Evolutionary conservation across 1,140 invertebrate genomes (phyloP), one percentile per base, ranked within the genome.

Genomic region (Drosophila nikananu): DNA sequence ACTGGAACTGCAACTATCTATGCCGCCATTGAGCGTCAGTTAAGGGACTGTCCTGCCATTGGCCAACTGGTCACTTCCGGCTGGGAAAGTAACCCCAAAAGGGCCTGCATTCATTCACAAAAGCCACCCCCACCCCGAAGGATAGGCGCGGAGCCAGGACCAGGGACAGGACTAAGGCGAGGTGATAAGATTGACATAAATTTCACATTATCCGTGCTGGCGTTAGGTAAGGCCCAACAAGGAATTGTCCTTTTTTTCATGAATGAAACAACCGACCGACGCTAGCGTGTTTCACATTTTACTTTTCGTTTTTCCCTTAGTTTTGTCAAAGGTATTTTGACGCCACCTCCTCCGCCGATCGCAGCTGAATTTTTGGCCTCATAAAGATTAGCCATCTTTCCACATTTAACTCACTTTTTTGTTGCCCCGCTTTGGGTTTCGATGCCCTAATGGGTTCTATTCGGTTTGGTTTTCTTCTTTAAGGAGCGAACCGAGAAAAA

Each of bases 311-410:
- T 48, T 75, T 76, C 57, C 66, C 42, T 48, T 66, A 55, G 49
- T 55, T 89, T 70, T 73, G 70, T 73, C 67, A 48, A 77, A 83
- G 80, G 82, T 73, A 90, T 91, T 91, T 83, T 91, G 76, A 87
- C 87, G 87, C 87, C 83, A 90, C 72, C 70, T 75, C 21, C 66
- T 2, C 27, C 54, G 10, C 49, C 25, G 64, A 73, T 77, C 81
- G 81, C 76, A 81, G 76, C 82, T 83, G 83, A 80, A 81, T 86
- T 83, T 83, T 52, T 68, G 78, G 55, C 54, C 73, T 80, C 73
- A 77, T 80, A 91, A 89, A 91, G 89, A 91, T 91, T 84, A 91
- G 83, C 70, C 65, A 91, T 91, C 83, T 87, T 91, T 91, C 83
- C 80, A 84, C 87, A 70, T 68, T 73, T 73, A 73, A 73, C 54